Base-by-base conservation (phyloP, 2,113 vertebrate species). In the Sturnus vulgaris region DNA sequence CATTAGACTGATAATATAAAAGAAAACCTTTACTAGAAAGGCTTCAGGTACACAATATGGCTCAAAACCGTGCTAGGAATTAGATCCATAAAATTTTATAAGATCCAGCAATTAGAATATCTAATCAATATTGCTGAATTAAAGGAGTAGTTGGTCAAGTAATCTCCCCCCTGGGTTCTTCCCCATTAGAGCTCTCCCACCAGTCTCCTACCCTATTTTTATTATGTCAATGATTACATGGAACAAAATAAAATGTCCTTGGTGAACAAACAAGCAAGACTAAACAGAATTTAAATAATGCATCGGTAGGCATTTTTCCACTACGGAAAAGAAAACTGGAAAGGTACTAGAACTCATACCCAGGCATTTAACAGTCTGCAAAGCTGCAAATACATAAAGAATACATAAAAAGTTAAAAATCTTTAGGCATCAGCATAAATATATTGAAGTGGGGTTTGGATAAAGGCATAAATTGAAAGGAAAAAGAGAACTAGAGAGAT, bases 31-130 rank as follows among this genome's bases (percentile, higher is more conserved):
- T 27, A 39, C 5, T 37, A 39, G 27, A 46, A 72, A 39, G 17
- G 14, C 22, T 64, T 39, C 28, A 55, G 23, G 14, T 64, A 22
- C 9, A n/a, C 28, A 39, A 11, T 39, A 55, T 23, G 28, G 3
- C 0, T 0, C 73, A 63, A 72, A 73, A 18, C 1, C 0, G 0
- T 10, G 2, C 11, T 55, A 31, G n/a, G 22, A 82, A 60, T 71
- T 16, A 20, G 46, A 61, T 37, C 4, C 0, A 0, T 44, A 31
- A 2, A 5, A 28, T 47, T 64, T 55, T 39, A 39, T 27, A 39
- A 28, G 18, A 47, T 64, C 4, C 5, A 27, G 5, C 4, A 39
- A 14, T 72, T 72, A 33, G 14, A 46, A 18, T 33, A 73, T 19
- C 22, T 23, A 64, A 7, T 18, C 49, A 72, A 12, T 55, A 46